Percentiles rank a stretch among this genome's conserved stretches.
phyloP scores from a whole-genome alignment of 1,140 invertebrate species.

The Hylaeus anthracinus region DNA sequence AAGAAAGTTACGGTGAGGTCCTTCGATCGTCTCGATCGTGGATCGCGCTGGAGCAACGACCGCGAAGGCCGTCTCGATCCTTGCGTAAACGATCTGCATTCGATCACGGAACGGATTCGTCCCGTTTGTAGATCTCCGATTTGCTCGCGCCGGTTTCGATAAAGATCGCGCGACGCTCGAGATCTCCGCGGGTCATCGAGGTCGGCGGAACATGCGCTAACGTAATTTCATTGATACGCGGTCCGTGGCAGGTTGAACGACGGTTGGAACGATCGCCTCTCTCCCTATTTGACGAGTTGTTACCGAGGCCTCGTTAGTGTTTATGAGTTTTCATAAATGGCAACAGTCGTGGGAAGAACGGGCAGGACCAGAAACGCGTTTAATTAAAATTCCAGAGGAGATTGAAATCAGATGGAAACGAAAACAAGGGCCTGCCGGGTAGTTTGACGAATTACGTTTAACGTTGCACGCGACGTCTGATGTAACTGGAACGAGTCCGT shows the following conservation, averaged over 20 bases:
- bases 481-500: neutral
- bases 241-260: too few relatives aligned
- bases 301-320: neutral
- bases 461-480: neutral
- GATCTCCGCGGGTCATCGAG: neutral
- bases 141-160: neutral
- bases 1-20: neutral
- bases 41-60: conserved; percentile 19
- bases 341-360: neutral
- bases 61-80: conserved; percentile 27
- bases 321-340: conserved; percentile 12
- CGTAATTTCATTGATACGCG: neutral
- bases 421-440: neutral
- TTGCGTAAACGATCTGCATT: conserved; percentile 22
- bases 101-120: neutral
- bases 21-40: neutral
- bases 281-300: neutral
- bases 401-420: neutral
- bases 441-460: conserved; percentile 7
- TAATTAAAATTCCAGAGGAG: conserved; percentile 8
- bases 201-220: too few relatives aligned
- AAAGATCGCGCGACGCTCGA: neutral
- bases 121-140: neutral
- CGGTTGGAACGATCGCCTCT: neutral
- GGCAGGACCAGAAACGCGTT: neutral